Evolutionary conservation across 2,888 invertebrate species (phyloP).

Genomic region (Bombyx huttoni): DNA sequence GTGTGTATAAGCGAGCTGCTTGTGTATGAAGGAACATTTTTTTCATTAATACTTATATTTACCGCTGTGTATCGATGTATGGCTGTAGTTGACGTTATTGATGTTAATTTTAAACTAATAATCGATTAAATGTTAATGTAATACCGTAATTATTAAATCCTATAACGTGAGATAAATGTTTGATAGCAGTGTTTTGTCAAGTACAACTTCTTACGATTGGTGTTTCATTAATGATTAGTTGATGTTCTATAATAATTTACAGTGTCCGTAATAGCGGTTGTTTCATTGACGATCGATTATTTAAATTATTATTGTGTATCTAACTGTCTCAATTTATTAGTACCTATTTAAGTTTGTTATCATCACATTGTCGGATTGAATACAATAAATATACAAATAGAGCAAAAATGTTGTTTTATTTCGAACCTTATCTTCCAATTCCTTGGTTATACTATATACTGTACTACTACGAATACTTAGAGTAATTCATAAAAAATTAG

Average conservation of each 20-base stretch:
- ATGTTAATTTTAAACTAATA: neutral
- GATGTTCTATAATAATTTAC: constrained; percentile 6
- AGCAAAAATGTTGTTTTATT: constrained; percentile 55
- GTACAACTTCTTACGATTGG: constrained; percentile 29
- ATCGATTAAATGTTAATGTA: neutral
- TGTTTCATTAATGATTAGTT: constrained; percentile 14
- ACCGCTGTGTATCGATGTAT: neutral
- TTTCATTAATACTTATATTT: neutral
- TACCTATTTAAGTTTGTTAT: constrained; percentile 63
- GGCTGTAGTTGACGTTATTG: neutral
- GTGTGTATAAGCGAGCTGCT: neutral
- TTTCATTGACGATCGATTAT: neutral
- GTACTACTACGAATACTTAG: neutral
- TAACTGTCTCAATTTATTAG: constrained; percentile 47
- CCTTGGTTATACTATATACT: neutral
- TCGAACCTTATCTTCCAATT: constrained; percentile 6
- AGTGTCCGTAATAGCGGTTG: neutral
- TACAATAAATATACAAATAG: constrained; percentile 65
- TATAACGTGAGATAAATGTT: neutral
- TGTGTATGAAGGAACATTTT: neutral
- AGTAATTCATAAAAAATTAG: neutral
- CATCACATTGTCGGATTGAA: constrained; percentile 74
- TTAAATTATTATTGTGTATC: constrained; percentile 16
- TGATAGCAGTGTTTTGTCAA: constrained; percentile 20
- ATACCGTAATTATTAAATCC: neutral